phyloP scores from a whole-genome alignment of 2,888 invertebrate species.

The Zygaena filipendulae region DNA sequence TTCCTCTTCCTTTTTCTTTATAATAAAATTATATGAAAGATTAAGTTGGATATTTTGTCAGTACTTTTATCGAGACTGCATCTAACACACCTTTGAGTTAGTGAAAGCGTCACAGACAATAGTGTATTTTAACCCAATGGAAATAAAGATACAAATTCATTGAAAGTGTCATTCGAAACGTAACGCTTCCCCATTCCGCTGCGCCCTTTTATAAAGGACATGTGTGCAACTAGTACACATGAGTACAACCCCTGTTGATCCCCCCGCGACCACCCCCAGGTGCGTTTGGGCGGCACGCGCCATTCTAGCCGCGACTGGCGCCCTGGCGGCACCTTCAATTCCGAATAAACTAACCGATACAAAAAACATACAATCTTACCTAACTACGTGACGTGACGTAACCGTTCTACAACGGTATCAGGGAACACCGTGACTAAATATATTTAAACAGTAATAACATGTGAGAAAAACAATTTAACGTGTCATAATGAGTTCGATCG shows the following conservation, averaged over 20 bases:
- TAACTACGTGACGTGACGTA: conserved; percentile 35
- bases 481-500: conserved; percentile 64
- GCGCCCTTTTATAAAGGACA: conserved; percentile 59
- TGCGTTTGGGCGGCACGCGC: conserved; percentile 63
- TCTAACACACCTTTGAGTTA: too few species aligned
- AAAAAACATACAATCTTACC: conserved; percentile 25
- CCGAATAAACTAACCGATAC: conserved; percentile 19
- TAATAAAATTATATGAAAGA: too few species aligned
- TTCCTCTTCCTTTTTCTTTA: too few species aligned
- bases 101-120: too few species aligned
- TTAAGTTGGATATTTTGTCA: too few species aligned
- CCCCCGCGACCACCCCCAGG: conserved; percentile 63
- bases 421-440: conserved; percentile 36
- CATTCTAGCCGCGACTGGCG: conserved; percentile 60
- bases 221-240: conserved; percentile 66
- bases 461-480: conserved; percentile 44
- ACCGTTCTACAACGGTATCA: too few species aligned
- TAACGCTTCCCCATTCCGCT: conserved; percentile 38
- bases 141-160: too few species aligned
- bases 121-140: too few species aligned
- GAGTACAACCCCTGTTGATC: conserved; percentile 67
- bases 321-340: conserved; percentile 53
- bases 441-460: conserved; percentile 43
- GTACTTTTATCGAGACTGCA: too few species aligned
- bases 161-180: conserved; percentile 22